Evolutionary conservation across 2,888 invertebrate genomes (phyloP), one percentile per base, ranked within the genome.

Genomic region (Tanypteryx hageni): DNA sequence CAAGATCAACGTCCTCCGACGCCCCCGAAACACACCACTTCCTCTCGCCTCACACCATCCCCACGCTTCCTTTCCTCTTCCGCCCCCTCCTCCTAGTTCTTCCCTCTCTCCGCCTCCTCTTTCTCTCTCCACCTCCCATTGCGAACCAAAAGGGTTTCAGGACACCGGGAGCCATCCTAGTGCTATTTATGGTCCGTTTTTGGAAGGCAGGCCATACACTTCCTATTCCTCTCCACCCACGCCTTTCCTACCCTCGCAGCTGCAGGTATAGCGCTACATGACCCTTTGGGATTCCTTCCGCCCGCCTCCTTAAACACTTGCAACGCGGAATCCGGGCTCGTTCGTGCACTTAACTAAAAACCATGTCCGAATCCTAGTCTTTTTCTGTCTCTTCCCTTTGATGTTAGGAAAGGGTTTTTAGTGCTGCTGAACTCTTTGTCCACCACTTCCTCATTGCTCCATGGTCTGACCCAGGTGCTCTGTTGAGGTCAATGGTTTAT

Each of bases 41-140:
- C 83, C 83, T 83, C 83, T 13, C 31, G n/a, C 31, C 10, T 44
- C 56, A 44, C 44, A 44, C 83, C 83, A 56, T 57, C 44, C n/a
- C 83, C 10, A 18, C 83, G 10, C 76, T 11, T 7, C 76, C n/a
- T 89, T 89, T 59, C 81, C 44, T 85, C 89, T 58, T 31, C 92
- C 44, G 81, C 93, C 93, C 93, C 94, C 94, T 93, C 93, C 93
- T 93, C 93, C 94, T 89, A 92, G 92, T 85, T 93, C 93, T 92
- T 92, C 92, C 92, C 92, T 86, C 93, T 93, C 92, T 68, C 64
- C 86, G 16, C 82, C 84, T 31, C 83, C 64, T 58, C 59, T 91
- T 27, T 64, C 18, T 92, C 86, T 86, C 81, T 82, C 22, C 92
- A 18, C 61, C 31, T 31, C 18, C 86, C 61, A 22, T 31, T 83